phyloP scores from a whole-genome alignment of 2,888 invertebrate species.

The Linnaemya tessellans region DNA sequence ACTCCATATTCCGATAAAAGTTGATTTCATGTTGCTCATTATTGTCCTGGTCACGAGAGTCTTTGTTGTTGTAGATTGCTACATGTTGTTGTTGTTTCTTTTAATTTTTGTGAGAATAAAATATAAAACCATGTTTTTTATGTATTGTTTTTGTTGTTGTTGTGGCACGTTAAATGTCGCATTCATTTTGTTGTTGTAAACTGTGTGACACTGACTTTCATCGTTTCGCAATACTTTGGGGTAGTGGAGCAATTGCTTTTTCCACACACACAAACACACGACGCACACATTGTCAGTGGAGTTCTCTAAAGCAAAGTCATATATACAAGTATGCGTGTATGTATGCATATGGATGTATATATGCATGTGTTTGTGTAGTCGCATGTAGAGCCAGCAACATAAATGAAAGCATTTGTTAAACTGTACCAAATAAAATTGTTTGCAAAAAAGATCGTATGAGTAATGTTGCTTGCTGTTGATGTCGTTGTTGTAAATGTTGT shows the following conservation, averaged over 20 bases:
- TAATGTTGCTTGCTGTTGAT: conserved; percentile 38
- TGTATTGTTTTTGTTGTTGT: neutral
- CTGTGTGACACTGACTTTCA: conserved; percentile 72
- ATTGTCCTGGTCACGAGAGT: neutral
- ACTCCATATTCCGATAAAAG: neutral
- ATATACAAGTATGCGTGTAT: neutral
- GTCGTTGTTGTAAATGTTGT: conserved; percentile 27
- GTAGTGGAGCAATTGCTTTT: conserved; percentile 73
- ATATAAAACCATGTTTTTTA: conserved; percentile 20
- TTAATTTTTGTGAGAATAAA: conserved; percentile 13
- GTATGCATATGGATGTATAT: neutral
- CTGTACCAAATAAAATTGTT: conserved; percentile 77
- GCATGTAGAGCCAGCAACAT: conserved; percentile 31
- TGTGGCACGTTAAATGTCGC: conserved; percentile 60
- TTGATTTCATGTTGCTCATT: neutral
- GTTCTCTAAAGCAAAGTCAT: conserved; percentile 15
- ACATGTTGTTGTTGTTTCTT: conserved; percentile 19
- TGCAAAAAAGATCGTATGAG: conserved; percentile 36
- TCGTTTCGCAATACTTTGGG: conserved; percentile 72
- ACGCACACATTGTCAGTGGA: conserved; percentile 18
- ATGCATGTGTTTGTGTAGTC: neutral
- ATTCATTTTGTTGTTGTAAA: conserved; percentile 59
- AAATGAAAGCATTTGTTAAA: conserved; percentile 74
- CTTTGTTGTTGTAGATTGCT: neutral
- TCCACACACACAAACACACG: conserved; percentile 6